A percentile compares a stretch with the other conserved stretches of the same genome.
These are phyloP conservation scores for Biston stratarius DNA, from an alignment of 2,888 invertebrate genomes.

Conservation along the genomic window DNA sequence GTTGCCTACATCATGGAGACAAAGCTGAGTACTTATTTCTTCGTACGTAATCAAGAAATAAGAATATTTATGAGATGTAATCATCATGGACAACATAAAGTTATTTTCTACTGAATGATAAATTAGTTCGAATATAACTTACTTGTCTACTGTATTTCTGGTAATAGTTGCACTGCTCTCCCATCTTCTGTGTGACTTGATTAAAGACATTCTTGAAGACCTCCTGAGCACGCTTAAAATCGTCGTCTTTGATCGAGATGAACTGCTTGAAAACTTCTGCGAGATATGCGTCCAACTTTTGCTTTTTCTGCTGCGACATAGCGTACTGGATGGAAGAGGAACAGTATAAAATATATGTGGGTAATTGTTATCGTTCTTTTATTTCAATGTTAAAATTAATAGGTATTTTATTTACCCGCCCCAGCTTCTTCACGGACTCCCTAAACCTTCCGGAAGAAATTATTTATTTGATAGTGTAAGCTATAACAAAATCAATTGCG, in stretches of 20 bases:
- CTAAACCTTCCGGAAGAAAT: no score
- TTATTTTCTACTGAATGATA: no score
- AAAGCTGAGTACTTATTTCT: no score
- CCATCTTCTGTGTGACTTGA: constrained; percentile 71
- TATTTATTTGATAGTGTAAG: no score
- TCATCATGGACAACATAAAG: no score
- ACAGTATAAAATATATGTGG: not conserved
- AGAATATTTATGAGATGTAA: no score
- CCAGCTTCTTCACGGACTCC: no score
- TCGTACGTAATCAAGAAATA: no score
- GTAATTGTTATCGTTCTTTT: not conserved
- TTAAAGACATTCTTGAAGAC: constrained; percentile 74
- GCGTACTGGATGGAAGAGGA: constrained; percentile 12
- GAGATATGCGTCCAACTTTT: constrained; percentile 65
- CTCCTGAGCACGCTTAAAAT: constrained; percentile 65
- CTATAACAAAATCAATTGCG: no score
- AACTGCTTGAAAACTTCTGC: constrained; percentile 69
- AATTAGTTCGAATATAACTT: not conserved
- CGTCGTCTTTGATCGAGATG: constrained; percentile 70
- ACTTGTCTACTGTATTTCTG: constrained; percentile 71
- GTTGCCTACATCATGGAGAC: no score
- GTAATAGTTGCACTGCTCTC: constrained; percentile 72
- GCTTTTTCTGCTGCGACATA: constrained; percentile 66
- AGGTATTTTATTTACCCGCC: no score
- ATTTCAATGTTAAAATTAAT: no score